Evolutionary conservation across 2,888 invertebrate genomes (phyloP).

Genomic region (Xanthorhoe designata): DNA sequence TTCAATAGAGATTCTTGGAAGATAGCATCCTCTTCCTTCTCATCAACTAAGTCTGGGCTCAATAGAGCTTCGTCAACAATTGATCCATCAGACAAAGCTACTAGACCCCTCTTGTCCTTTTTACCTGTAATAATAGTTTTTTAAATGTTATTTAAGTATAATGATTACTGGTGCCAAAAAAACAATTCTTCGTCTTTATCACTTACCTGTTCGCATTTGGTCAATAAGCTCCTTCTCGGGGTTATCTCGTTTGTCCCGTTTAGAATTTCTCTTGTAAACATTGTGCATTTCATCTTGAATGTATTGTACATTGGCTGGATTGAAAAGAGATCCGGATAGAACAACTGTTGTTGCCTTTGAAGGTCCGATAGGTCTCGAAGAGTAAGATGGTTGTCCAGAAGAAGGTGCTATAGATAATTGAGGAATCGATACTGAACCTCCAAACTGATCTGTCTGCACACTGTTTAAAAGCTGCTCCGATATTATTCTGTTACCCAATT

Average conservation of each 20-base stretch:
- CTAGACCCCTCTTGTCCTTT: constrained; percentile 88
- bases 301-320: constrained; percentile 87
- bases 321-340: constrained; percentile 76
- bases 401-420: constrained; percentile 54
- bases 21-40: constrained; percentile 66
- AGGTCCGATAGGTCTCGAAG: constrained; percentile 57
- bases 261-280: constrained; percentile 81
- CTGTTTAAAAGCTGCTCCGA: constrained; percentile 84
- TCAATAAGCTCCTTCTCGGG: constrained; percentile 73
- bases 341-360: constrained; percentile 69
- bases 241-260: constrained; percentile 80
- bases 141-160: neutral
- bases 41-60: constrained; percentile 66
- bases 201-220: constrained; percentile 56
- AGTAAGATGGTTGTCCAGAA: constrained; percentile 47
- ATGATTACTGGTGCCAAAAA: neutral
- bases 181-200: neutral
- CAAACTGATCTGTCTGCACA: constrained; percentile 58
- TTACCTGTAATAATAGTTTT: constrained; percentile 65
- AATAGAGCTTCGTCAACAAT: constrained; percentile 87
- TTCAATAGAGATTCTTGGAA: constrained; percentile 85
- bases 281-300: constrained; percentile 84
- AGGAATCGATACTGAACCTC: constrained; percentile 43
- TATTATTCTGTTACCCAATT: constrained; percentile 85
- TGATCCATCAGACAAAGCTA: constrained; percentile 88